Base-by-base conservation (phyloP, 2,113 vertebrate genomes). In the Lophius piscatorius region DNA sequence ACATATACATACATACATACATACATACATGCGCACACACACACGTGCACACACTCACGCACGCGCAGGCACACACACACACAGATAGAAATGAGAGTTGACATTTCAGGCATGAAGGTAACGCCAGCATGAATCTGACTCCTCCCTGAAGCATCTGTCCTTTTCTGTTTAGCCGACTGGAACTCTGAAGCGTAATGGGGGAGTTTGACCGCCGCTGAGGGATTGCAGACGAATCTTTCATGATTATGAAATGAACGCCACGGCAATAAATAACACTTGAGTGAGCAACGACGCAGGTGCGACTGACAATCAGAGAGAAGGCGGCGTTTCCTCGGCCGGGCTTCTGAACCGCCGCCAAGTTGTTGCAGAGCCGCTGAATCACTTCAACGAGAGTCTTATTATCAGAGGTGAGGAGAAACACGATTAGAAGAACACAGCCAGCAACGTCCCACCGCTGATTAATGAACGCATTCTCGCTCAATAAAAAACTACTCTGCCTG, bases 41-140 rank as follows among this genome's bases (percentile, higher is more conserved):
- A n/a, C n/a, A n/a, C n/a, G n/a, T n/a, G n/a, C n/a, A n/a, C n/a
- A n/a, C n/a, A n/a, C n/a, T n/a, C n/a, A n/a, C n/a, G n/a, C n/a
- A n/a, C n/a, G n/a, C n/a, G n/a, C n/a, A n/a, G n/a, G n/a, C 21
- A 67, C 58, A 61, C 18, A 84, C 52, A 80, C n/a, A 67, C 47
- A 57, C 26, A 24, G 4, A 26, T 18, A 59, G 3, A 35, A 21
- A 42, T 3, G 29, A 5, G 2, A 64, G 35, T 70, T 78, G 28
- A 59, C 6, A 79, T 70, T 71, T 68, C 24, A 47, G 49, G 56
- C 52, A 70, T 68, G 61, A 60, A 50, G 49, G 45, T 63, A 18
- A 28, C 47, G 33, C 64, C 54, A n/a, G n/a, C n/a, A 50, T 36
- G 26, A 16, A 23, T 14, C 11, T 13, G 35, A 35, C 18, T 47